Percentiles rank a stretch among this genome's conserved stretches.
These are phyloP conservation scores for Notarius lentiginosus DNA, from an alignment of 2,113 vertebrate genomes.

Conservation along the genomic window DNA sequence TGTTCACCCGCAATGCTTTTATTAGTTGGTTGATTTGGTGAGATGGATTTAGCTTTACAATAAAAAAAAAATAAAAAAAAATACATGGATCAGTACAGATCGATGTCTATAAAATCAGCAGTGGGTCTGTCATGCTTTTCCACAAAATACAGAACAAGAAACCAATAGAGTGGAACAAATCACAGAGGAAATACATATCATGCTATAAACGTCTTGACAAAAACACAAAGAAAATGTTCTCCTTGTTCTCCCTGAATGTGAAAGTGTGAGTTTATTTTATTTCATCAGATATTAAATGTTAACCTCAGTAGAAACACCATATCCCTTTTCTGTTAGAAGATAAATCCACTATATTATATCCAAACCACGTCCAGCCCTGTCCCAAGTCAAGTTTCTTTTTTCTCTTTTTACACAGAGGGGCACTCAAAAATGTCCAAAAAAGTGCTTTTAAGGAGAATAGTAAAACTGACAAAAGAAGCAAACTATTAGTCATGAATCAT, in stretches of 20 bases:
- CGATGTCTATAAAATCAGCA: slow-evolving; percentile 41
- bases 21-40: background rate
- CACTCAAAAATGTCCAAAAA: slow-evolving; percentile 62
- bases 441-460: slow-evolving; percentile 71
- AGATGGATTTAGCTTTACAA: slow-evolving; percentile 21
- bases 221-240: slow-evolving; percentile 61
- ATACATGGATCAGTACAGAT: slow-evolving; percentile 36
- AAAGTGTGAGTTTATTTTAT: slow-evolving; percentile 50
- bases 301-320: slow-evolving; percentile 60
- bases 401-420: slow-evolving; percentile 53
- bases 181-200: slow-evolving; percentile 70
- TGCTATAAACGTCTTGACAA: slow-evolving; percentile 67
- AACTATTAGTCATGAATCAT: slow-evolving; percentile 73
- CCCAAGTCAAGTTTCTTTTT: slow-evolving; percentile 45
- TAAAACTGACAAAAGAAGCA: slow-evolving; percentile 69
- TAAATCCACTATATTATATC: slow-evolving; percentile 55
- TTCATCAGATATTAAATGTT: slow-evolving; percentile 52
- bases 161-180: slow-evolving; percentile 60
- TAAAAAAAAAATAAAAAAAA: background rate
- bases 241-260: slow-evolving; percentile 65
- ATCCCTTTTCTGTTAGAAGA: slow-evolving; percentile 62
- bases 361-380: slow-evolving; percentile 56
- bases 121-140: slow-evolving; percentile 66
- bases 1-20: slow-evolving; percentile 3
- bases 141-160: slow-evolving; percentile 61